A percentile compares a stretch with the other conserved stretches of the same genome.
phyloP scores from a whole-genome alignment of 2,888 invertebrate species.

The Sphaeridia pumilis region DNA sequence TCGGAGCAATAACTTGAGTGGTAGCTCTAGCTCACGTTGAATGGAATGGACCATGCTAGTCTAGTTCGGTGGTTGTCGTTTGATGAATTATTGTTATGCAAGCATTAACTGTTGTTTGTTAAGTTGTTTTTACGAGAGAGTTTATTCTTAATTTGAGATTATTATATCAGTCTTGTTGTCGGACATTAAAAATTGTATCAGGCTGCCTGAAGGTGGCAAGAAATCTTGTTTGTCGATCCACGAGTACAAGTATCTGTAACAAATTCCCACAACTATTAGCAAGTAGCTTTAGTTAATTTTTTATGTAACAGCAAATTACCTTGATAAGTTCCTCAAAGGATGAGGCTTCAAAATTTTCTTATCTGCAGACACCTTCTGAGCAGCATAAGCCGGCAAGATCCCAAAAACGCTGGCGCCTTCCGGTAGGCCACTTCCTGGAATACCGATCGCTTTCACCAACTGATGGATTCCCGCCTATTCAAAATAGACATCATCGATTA shows the following conservation, averaged over 20 bases:
- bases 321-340: conserved; percentile 6
- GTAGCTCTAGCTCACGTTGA: no score
- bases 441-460: conserved; percentile 4
- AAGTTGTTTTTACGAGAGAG: no score
- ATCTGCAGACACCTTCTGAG: neutral
- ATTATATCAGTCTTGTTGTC: conserved; percentile 12
- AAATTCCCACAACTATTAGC: no score
- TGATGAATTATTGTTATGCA: no score
- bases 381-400: conserved; percentile 5
- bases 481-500: neutral
- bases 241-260: conserved; percentile 8
- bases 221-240: conserved; percentile 14
- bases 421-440: conserved; percentile 8
- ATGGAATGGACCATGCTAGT: no score
- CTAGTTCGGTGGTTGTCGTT: no score
- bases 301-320: no score
- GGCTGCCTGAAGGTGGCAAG: conserved; percentile 8
- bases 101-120: no score
- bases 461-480: conserved; percentile 11
- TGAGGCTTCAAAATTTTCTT: neutral
- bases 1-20: no score
- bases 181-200: conserved; percentile 11
- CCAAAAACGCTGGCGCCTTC: conserved; percentile 8
- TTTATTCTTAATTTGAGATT: conserved; percentile 9
- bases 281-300: no score